Evolutionary conservation across 2,113 vertebrate species (phyloP).

Genomic region (Amazona vittata): DNA sequence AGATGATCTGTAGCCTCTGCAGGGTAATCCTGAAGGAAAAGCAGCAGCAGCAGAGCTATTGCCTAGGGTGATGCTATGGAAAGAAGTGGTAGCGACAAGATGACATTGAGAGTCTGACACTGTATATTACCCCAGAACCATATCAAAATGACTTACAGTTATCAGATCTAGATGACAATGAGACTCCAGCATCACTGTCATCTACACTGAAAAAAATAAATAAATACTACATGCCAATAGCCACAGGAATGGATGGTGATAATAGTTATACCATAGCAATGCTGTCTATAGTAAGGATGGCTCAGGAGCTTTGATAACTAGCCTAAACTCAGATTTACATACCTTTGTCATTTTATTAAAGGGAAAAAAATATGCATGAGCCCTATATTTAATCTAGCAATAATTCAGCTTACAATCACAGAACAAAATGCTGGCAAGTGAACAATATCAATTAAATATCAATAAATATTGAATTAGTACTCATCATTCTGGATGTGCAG

Average conservation of each 20-base stretch:
- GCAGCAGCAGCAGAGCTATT: slow-evolving; percentile 6
- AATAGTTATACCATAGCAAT: background rate
- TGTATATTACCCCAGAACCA: slow-evolving; percentile 57
- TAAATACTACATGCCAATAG: slow-evolving; percentile 4
- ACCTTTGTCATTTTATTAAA: background rate
- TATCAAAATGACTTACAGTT: slow-evolving; percentile 42
- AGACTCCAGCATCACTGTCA: slow-evolving; percentile 41
- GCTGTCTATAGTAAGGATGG: background rate
- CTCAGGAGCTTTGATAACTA: background rate
- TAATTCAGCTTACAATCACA: background rate
- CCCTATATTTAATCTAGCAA: background rate
- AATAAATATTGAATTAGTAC: background rate
- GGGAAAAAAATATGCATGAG: background rate
- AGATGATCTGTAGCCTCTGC: background rate
- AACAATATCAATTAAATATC: background rate
- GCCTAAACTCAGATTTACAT: background rate
- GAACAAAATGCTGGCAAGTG: background rate
- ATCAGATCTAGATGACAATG: slow-evolving; percentile 66
- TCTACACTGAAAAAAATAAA: slow-evolving; percentile 53
- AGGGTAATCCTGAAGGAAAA: slow-evolving; percentile 1
- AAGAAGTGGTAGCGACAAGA: slow-evolving; percentile 55
- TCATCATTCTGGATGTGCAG: background rate
- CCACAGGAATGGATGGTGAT: slow-evolving; percentile 1
- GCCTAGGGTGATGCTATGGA: slow-evolving; percentile 8
- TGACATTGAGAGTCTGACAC: slow-evolving; percentile 59